Evolutionary conservation across 2,888 invertebrate species (phyloP).

Genomic region (Pyrocoelia pectoralis): DNA sequence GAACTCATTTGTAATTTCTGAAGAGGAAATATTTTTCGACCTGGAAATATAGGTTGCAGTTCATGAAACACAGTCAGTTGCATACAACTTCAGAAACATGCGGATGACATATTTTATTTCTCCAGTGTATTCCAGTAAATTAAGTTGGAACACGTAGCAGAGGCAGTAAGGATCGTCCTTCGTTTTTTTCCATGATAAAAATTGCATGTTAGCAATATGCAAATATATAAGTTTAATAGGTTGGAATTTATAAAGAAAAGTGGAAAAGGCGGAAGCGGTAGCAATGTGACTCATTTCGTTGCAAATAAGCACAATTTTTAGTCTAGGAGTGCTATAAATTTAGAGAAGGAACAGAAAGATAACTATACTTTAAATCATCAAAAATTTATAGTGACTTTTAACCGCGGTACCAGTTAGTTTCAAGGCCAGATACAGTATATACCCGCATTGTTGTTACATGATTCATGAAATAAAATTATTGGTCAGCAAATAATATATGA

Average conservation of each 20-base stretch:
- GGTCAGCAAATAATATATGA: conserved; percentile 35
- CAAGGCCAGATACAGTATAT: conserved; percentile 24
- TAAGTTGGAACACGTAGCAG: conserved; percentile 6
- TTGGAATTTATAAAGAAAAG: conserved; percentile 22
- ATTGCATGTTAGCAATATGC: conserved; percentile 11
- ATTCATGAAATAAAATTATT: conserved; percentile 40
- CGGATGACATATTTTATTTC: conserved; percentile 29
- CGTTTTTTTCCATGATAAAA: not conserved
- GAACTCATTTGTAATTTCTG: not conserved
- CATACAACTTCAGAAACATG: conserved; percentile 29
- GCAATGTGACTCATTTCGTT: conserved; percentile 19
- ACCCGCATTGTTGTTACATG: conserved; percentile 35
- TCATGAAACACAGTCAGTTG: conserved; percentile 24
- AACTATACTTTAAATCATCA: conserved; percentile 34
- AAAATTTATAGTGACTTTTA: conserved; percentile 35
- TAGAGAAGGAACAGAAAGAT: conserved; percentile 15
- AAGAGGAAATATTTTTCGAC: conserved; percentile 4
- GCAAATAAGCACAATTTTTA: conserved; percentile 28
- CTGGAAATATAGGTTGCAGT: conserved; percentile 25
- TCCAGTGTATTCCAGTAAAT: conserved; percentile 18
- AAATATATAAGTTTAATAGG: conserved; percentile 13
- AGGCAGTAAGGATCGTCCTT: not conserved
- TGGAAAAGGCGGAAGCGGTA: conserved; percentile 9
- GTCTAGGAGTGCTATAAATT: conserved; percentile 23
- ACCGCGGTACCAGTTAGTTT: conserved; percentile 27